Conservation (phyloP, 2,113 vertebrate genomes). For the Machaerirhynchus nigripectus region DNA sequence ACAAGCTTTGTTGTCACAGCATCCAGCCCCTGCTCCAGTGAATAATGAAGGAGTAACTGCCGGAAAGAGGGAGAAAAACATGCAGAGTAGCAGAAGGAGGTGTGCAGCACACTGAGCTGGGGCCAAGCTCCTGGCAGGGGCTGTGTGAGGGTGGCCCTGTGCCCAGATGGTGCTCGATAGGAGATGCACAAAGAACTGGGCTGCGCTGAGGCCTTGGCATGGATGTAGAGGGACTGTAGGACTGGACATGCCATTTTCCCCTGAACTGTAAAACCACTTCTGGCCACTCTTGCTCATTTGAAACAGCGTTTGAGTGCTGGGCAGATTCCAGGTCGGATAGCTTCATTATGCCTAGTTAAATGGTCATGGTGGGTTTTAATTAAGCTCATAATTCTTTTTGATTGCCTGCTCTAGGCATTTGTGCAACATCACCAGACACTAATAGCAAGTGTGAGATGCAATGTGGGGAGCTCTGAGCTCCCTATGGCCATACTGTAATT, state of each 20-base stretch:
- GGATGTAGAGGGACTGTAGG: neutral
- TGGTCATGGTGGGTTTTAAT: constrained; percentile 7
- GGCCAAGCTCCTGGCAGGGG: neutral
- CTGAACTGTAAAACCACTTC: neutral
- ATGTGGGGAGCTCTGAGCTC: neutral
- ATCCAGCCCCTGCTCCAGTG: neutral
- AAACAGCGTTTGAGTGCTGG: neutral
- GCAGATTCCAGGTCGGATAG: neutral
- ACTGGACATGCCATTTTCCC: neutral
- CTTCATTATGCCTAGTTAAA: neutral
- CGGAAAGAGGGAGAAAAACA: neutral
- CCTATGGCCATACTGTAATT: neutral
- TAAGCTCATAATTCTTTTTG: constrained; percentile 12
- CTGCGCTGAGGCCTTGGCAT: neutral
- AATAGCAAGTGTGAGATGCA: neutral
- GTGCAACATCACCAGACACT: neutral
- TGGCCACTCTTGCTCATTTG: neutral
- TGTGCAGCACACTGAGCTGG: neutral
- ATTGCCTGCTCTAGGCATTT: neutral
- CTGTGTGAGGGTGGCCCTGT: neutral
- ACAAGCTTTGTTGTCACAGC: neutral
- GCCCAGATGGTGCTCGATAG: neutral
- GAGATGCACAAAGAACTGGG: neutral
- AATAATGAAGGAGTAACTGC: neutral
- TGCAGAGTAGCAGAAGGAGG: neutral